These are phyloP conservation scores for Carcinoscorpius rotundicauda DNA, from an alignment of 1,140 invertebrate species.

Conservation along the genomic window DNA sequence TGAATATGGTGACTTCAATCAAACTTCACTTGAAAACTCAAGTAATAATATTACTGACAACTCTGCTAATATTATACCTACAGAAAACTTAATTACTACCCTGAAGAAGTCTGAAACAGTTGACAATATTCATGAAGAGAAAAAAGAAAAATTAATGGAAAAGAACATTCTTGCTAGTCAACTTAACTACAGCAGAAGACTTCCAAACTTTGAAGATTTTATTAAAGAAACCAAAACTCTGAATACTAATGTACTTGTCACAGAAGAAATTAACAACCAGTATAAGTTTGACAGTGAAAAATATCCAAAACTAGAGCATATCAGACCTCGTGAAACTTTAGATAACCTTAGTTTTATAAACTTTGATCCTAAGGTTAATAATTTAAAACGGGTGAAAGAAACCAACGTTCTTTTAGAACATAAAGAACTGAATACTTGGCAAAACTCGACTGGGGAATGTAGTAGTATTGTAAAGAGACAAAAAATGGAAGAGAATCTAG, in stretches of 20 bases:
- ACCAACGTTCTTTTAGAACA: constrained; percentile 35
- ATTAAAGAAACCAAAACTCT: constrained; percentile 50
- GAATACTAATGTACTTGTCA: constrained; percentile 48
- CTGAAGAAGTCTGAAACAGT: too few relatives aligned
- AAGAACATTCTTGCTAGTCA: constrained; percentile 23
- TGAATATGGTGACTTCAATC: too few relatives aligned
- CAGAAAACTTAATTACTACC: too few relatives aligned
- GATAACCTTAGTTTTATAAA: constrained; percentile 37
- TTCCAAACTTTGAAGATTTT: constrained; percentile 41
- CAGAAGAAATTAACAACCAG: constrained; percentile 41
- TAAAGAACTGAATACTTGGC: not conserved
- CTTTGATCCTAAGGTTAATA: constrained; percentile 36
- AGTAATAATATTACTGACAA: too few relatives aligned
- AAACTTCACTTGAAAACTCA: too few relatives aligned
- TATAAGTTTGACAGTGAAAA: constrained; percentile 50
- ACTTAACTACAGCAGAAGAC: constrained; percentile 17
- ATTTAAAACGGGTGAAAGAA: constrained; percentile 39
- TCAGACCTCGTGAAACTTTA: constrained; percentile 30
- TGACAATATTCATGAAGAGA: too few relatives aligned
- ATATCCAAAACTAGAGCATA: constrained; percentile 40
- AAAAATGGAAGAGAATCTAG: too few relatives aligned
- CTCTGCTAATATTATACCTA: too few relatives aligned
- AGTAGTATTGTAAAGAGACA: too few relatives aligned
- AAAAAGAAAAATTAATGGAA: too few relatives aligned
- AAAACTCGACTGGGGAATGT: too few relatives aligned